phyloP scores from a whole-genome alignment of 2,113 vertebrate species.

The Aphyosemion australe region DNA sequence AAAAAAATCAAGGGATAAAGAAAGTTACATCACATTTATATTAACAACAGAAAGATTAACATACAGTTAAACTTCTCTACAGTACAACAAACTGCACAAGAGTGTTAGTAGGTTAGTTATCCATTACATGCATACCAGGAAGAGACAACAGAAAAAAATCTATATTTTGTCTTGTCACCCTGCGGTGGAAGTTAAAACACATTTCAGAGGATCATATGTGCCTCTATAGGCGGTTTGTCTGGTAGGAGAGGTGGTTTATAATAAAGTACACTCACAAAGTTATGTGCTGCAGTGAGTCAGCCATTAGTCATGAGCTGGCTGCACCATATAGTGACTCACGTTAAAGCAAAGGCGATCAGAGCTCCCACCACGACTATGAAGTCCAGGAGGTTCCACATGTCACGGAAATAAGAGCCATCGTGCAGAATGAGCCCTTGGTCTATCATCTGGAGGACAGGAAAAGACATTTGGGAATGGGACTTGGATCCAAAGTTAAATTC shows the following conservation, averaged over 20 bases:
- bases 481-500: not conserved
- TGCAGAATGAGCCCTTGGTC: constrained; percentile 98
- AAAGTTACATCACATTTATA: constrained; percentile 74
- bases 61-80: constrained; percentile 30
- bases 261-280: constrained; percentile 36
- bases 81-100: constrained; percentile 38
- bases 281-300: constrained; percentile 65
- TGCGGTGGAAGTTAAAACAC: not conserved
- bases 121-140: constrained; percentile 7
- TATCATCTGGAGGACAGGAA: constrained; percentile 87
- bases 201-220: not conserved
- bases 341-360: constrained; percentile 94
- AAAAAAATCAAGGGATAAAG: constrained; percentile 66
- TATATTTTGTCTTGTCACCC: not conserved
- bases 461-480: not conserved
- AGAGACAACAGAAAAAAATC: constrained; percentile 29
- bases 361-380: constrained; percentile 98
- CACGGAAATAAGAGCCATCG: constrained; percentile 95
- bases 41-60: constrained; percentile 75
- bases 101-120: constrained; percentile 4
- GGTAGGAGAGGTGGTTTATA: constrained; percentile 34
- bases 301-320: constrained; percentile 56
- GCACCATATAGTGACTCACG: constrained; percentile 85
- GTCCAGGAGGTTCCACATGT: constrained; percentile 98
- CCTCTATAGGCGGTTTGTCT: constrained; percentile 10